These are phyloP conservation scores for Ceratosolen fusciceps DNA, from an alignment of 1,140 invertebrate genomes.

Conservation along the genomic window DNA sequence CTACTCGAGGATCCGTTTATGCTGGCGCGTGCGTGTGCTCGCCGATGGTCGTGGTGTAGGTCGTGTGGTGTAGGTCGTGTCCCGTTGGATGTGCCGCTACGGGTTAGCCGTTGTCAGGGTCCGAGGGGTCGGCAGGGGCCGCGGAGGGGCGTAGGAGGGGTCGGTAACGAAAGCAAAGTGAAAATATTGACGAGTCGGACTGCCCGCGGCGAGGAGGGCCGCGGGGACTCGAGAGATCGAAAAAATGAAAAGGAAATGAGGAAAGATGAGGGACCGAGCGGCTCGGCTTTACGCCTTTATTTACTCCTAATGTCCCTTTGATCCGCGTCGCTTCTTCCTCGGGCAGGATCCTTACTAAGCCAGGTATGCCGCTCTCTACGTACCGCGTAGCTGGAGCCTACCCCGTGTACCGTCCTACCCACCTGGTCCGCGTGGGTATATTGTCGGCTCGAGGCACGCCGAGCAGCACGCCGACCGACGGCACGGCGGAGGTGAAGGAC, in stretches of 20 bases:
- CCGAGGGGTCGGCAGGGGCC: background rate
- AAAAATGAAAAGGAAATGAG: conserved; percentile 24
- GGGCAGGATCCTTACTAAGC: background rate
- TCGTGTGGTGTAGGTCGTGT: too few species aligned
- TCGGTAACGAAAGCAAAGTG: conserved; percentile 2
- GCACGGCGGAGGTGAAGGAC: too few species aligned
- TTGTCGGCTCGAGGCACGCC: background rate
- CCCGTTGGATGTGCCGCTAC: too few species aligned
- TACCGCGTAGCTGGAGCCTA: background rate
- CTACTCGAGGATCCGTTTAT: conserved; percentile 9
- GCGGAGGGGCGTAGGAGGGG: background rate
- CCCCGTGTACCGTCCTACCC: too few species aligned
- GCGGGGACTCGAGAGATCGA: conserved; percentile 1
- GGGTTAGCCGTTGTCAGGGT: background rate
- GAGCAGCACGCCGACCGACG: too few species aligned
- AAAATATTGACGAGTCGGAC: conserved; percentile 42
- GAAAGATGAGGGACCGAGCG: background rate
- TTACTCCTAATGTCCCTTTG: conserved; percentile 48
- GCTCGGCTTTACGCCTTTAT: conserved; percentile 48
- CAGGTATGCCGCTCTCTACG: background rate
- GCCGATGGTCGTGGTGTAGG: background rate
- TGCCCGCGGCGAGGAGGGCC: conserved; percentile 14
- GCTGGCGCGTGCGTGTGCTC: background rate
- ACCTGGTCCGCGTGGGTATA: conserved; percentile 18
- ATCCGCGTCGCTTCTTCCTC: conserved; percentile 42